Evolutionary conservation across 1,140 invertebrate species (phyloP).

Genomic region (Nilaparvata lugens): DNA sequence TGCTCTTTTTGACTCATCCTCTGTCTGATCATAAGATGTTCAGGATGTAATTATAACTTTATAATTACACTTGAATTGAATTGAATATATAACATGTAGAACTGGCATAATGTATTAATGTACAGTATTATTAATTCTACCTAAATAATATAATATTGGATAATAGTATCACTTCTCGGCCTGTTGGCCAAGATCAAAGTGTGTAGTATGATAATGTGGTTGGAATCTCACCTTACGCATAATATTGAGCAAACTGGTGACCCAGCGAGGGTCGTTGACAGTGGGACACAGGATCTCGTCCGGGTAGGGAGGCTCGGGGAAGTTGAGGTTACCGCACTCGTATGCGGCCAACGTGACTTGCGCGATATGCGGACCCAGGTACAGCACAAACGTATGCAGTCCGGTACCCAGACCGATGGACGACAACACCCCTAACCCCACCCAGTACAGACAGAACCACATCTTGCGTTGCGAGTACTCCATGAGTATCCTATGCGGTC

Average conservation of each 20-base stretch:
- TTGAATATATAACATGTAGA: too few relatives aligned
- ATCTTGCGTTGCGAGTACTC: slow-evolving; percentile 39
- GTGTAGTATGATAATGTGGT: too few relatives aligned
- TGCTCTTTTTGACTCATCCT: too few relatives aligned
- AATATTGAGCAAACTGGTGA: slow-evolving; percentile 70
- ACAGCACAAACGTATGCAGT: slow-evolving; percentile 95
- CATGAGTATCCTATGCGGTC: slow-evolving; percentile 48
- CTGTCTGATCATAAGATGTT: too few relatives aligned
- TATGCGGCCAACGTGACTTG: slow-evolving; percentile 96
- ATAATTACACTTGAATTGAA: too few relatives aligned
- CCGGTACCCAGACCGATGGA: slow-evolving; percentile 97
- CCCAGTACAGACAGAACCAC: slow-evolving; percentile 86
- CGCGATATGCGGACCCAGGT: slow-evolving; percentile 86
- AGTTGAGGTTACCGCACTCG: slow-evolving; percentile 89
- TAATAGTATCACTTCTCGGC: too few relatives aligned
- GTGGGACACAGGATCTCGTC: slow-evolving; percentile 77
- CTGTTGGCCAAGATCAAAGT: too few relatives aligned
- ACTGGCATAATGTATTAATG: too few relatives aligned
- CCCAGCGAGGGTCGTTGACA: slow-evolving; percentile 44
- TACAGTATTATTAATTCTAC: too few relatives aligned
- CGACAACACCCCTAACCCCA: slow-evolving; percentile 89
- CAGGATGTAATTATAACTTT: too few relatives aligned
- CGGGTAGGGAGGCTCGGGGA: slow-evolving; percentile 86
- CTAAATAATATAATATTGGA: too few relatives aligned
- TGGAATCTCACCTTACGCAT: slow-evolving; percentile 82